Percentiles rank a stretch among this genome's conserved stretches.
phyloP scores from a whole-genome alignment of 2,797 vertebrate species.

The Enteromius afrohamiltoni region DNA sequence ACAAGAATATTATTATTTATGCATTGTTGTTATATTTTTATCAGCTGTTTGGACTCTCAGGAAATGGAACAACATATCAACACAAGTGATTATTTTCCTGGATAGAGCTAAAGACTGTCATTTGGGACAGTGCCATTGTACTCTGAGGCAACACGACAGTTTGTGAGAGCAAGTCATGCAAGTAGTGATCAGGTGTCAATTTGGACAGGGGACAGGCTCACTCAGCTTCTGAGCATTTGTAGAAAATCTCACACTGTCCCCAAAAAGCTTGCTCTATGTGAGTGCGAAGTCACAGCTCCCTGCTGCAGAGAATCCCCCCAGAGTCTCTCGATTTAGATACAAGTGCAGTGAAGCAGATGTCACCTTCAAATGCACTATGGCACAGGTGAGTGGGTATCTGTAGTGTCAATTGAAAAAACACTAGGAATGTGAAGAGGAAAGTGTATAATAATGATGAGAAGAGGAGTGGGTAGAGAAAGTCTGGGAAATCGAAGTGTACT shows the following conservation, averaged over 20 bases:
- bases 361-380: constrained; percentile 29
- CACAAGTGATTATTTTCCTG: background rate
- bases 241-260: constrained; percentile 21
- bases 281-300: constrained; percentile 14
- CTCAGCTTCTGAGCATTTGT: constrained; percentile 10
- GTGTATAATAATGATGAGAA: background rate
- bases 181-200: constrained; percentile 16
- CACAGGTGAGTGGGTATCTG: constrained; percentile 10
- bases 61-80: too few species aligned
- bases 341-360: constrained; percentile 18
- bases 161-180: background rate
- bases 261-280: background rate
- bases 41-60: too few species aligned
- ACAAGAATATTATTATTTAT: too few species aligned
- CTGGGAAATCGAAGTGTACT: background rate
- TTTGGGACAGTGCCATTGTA: background rate
- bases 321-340: constrained; percentile 35
- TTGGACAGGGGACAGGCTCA: background rate
- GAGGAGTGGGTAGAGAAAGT: background rate
- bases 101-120: background rate
- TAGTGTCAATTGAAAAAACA: background rate
- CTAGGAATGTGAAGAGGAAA: background rate
- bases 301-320: constrained; percentile 38
- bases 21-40: too few species aligned
- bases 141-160: background rate